Percentiles rank a stretch among this genome's conserved stretches.
phyloP scores from a whole-genome alignment of 2,888 invertebrate species.

The Euspilapteryx auroguttella region DNA sequence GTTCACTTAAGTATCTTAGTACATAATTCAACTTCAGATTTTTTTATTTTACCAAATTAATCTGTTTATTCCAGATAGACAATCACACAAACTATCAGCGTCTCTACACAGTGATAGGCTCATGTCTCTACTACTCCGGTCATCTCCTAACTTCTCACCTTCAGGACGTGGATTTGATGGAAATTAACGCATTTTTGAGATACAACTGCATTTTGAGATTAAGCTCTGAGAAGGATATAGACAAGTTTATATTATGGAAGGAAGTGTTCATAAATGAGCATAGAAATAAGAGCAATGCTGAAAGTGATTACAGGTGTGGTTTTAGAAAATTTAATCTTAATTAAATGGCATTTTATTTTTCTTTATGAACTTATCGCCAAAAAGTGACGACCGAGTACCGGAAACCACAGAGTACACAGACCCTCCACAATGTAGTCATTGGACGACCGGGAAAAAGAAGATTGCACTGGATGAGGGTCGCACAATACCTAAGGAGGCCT shows the following conservation, averaged over 20 bases:
- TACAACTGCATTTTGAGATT: slow-evolving; percentile 75
- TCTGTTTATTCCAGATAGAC: slow-evolving; percentile 76
- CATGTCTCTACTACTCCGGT: slow-evolving; percentile 66
- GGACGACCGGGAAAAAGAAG: too few species aligned
- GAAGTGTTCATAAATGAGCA: slow-evolving; percentile 67
- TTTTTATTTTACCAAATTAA: too few species aligned
- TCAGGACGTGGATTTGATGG: slow-evolving; percentile 70
- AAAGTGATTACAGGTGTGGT: slow-evolving; percentile 30
- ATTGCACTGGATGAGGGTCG: too few species aligned
- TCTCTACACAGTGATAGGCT: slow-evolving; percentile 68
- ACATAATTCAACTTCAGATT: too few species aligned
- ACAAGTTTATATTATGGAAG: slow-evolving; percentile 75
- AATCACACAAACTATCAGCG: slow-evolving; percentile 76
- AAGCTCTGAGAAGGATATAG: slow-evolving; percentile 66
- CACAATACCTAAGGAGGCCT: too few species aligned
- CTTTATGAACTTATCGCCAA: too few species aligned
- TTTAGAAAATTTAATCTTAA: too few species aligned
- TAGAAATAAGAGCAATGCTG: slow-evolving; percentile 26
- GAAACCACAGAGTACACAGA: too few species aligned
- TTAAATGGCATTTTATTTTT: too few species aligned
- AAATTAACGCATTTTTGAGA: slow-evolving; percentile 74
- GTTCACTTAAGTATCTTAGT: too few species aligned
- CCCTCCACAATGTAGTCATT: too few species aligned
- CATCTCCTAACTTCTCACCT: slow-evolving; percentile 80
- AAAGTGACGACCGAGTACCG: too few species aligned